phyloP scores from a whole-genome alignment of 2,113 vertebrate species.

The Numida meleagris region DNA sequence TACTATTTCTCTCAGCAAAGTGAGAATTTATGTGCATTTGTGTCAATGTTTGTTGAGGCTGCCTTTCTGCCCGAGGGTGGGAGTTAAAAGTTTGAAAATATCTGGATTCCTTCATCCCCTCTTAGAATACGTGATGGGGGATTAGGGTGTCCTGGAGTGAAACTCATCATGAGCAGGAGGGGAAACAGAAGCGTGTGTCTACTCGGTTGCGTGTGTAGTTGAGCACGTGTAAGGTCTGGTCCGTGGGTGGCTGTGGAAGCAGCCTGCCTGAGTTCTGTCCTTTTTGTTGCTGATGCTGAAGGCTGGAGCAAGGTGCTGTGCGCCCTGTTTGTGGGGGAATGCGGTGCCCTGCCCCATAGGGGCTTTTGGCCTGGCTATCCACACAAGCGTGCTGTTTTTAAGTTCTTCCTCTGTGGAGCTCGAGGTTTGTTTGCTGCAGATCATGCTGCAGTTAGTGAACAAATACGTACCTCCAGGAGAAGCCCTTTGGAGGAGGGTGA shows the following conservation, averaged over 20 bases:
- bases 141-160: background rate
- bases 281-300: background rate
- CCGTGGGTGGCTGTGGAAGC: background rate
- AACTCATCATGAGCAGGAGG: background rate
- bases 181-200: fast-evolving
- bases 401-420: background rate
- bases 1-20: background rate
- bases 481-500: background rate
- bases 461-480: background rate
- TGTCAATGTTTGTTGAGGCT: background rate
- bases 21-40: fast-evolving
- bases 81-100: fast-evolving
- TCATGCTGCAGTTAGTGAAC: fast-evolving
- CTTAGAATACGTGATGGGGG: too few relatives aligned
- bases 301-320: background rate
- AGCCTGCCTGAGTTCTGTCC: background rate
- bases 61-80: background rate
- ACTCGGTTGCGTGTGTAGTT: fast-evolving
- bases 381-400: fast-evolving
- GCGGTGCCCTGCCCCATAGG: fast-evolving
- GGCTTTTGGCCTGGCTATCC: fast-evolving
- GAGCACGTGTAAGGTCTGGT: fast-evolving
- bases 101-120: fast-evolving
- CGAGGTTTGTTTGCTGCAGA: fast-evolving
- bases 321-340: too few relatives aligned